These are phyloP conservation scores for Oryzias sinensis DNA, from an alignment of 2,797 vertebrate species.

Conservation along the genomic window DNA sequence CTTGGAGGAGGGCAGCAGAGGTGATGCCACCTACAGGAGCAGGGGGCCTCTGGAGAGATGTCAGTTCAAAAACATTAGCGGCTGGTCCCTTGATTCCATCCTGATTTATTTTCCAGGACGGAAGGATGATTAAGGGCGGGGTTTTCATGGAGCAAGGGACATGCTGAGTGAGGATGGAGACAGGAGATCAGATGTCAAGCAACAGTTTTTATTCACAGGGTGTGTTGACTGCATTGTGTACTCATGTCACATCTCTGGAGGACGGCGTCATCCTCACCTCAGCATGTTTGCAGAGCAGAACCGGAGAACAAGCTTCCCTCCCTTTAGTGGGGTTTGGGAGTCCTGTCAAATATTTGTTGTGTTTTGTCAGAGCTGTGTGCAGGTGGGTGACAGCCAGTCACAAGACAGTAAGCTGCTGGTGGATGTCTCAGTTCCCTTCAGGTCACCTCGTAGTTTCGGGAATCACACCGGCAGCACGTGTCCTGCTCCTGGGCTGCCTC, in stretches of 20 bases:
- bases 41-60: conserved; percentile 41
- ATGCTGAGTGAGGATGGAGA: conserved; percentile 15
- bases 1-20: neutral
- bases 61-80: conserved; percentile 41
- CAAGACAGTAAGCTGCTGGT: conserved; percentile 21
- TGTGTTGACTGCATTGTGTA: conserved; percentile 19
- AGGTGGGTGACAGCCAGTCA: neutral
- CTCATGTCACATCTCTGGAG: conserved; percentile 24
- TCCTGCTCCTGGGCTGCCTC: conserved; percentile 61
- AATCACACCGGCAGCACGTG: conserved; percentile 11
- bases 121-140: conserved; percentile 49
- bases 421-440: conserved; percentile 20
- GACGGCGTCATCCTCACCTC: conserved; percentile 21
- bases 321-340: conserved; percentile 1
- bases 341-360: conserved; percentile 4
- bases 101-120: neutral
- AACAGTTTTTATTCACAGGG: conserved; percentile 28
- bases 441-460: conserved; percentile 9
- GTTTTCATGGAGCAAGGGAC: conserved; percentile 29
- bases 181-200: conserved; percentile 13
- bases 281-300: conserved; percentile 23
- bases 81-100: neutral
- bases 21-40: conserved; percentile 33
- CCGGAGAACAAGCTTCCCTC: neutral
- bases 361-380: conserved; percentile 6